Evolutionary conservation across 2,888 invertebrate species (phyloP).

Genomic region (Sycophila texana): DNA sequence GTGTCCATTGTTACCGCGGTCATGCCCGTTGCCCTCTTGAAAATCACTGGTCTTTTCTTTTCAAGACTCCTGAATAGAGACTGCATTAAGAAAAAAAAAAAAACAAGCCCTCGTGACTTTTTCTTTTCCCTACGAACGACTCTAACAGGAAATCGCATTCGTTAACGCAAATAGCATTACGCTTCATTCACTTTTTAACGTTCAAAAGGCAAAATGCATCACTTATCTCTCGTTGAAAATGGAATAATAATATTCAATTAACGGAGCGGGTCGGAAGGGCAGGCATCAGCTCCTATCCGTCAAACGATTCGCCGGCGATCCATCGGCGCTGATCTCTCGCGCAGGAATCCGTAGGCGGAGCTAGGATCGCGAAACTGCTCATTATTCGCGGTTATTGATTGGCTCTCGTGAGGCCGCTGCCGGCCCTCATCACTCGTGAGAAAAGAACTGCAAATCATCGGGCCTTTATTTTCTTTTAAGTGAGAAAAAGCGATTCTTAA

Average conservation of each 20-base stretch:
- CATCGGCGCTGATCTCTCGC: constrained; percentile 57
- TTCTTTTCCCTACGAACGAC: neutral
- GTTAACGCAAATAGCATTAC: constrained; percentile 10
- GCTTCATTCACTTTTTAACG: neutral
- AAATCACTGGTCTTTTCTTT: constrained; percentile 49
- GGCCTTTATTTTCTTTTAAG: neutral
- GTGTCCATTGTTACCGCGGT: constrained; percentile 69
- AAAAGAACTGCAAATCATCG: constrained; percentile 22
- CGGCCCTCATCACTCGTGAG: constrained; percentile 21
- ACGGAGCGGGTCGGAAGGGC: constrained; percentile 9
- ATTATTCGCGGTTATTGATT: constrained; percentile 73
- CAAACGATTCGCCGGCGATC: constrained; percentile 32
- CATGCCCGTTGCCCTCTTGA: constrained; percentile 70
- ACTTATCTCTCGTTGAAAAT: constrained; percentile 12
- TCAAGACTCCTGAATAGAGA: constrained; percentile 28
- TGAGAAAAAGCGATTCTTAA: constrained; percentile 5
- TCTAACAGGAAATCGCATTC: constrained; percentile 39
- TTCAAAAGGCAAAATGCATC: neutral
- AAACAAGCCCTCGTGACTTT: constrained; percentile 7
- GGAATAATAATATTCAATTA: constrained; percentile 17
- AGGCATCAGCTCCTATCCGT: constrained; percentile 12
- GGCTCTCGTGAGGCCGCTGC: constrained; percentile 67
- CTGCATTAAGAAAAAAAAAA: constrained; percentile 30
- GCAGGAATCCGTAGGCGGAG: constrained; percentile 69
- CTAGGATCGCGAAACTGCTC: constrained; percentile 69